Evolutionary conservation across 2,888 invertebrate genomes (phyloP).

Genomic region (Drosophila subquinaria): DNA sequence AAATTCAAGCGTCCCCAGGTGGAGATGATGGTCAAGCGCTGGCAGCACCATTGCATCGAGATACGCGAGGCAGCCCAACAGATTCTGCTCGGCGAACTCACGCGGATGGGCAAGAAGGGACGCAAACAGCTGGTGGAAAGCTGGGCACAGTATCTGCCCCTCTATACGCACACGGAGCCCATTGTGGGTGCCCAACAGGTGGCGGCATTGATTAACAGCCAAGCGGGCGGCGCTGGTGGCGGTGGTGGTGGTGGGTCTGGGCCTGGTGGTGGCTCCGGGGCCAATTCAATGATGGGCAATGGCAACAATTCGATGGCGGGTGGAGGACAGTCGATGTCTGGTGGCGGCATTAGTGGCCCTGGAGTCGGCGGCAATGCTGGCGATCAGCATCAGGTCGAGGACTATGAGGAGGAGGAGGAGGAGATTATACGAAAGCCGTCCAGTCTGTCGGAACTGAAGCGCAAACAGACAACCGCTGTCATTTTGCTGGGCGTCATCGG

Average conservation of each 20-base stretch:
- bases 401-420: slow-evolving; percentile 93
- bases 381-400: slow-evolving; percentile 87
- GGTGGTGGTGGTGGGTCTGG: slow-evolving; percentile 38
- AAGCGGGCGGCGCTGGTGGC: slow-evolving; percentile 28
- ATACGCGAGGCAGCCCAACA: slow-evolving; percentile 99
- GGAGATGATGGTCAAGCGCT: slow-evolving; percentile 98
- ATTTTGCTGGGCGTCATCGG: slow-evolving; percentile 98
- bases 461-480: slow-evolving; percentile 98
- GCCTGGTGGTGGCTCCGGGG: slow-evolving; percentile 9
- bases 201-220: slow-evolving; percentile 58
- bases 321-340: slow-evolving; percentile 52
- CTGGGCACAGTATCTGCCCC: slow-evolving; percentile 98
- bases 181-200: slow-evolving; percentile 88
- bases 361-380: slow-evolving; percentile 22
- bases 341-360: slow-evolving; percentile 70
- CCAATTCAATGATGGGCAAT: slow-evolving; percentile 21
- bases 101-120: slow-evolving; percentile 91
- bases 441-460: slow-evolving; percentile 93
- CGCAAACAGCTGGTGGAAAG: slow-evolving; percentile 96
- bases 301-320: slow-evolving; percentile 29
- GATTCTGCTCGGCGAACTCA: slow-evolving; percentile 95
- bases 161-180: slow-evolving; percentile 92
- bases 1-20: slow-evolving; percentile 97
- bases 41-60: slow-evolving; percentile 99
- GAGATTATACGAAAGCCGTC: slow-evolving; percentile 94